Conservation (phyloP, 2,113 vertebrate species). For the Octodon degus region DNA sequence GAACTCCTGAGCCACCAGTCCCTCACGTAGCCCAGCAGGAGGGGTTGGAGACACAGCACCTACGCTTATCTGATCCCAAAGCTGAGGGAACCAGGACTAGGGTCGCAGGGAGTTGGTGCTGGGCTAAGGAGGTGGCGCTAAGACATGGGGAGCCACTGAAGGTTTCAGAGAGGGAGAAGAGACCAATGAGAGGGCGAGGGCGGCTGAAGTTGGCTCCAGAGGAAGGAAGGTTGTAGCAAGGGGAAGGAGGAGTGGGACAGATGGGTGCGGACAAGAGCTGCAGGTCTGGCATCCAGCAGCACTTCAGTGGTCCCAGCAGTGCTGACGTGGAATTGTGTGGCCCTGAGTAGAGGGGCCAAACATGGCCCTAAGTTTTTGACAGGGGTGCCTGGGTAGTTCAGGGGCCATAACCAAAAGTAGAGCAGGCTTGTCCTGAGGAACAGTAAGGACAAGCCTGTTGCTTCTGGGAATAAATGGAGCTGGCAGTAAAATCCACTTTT, state of each 20-base stretch:
- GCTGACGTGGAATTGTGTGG: background rate
- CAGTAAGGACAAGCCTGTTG: background rate
- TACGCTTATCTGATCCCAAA: background rate
- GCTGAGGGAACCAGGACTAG: background rate
- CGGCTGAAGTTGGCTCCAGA: background rate
- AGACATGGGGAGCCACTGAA: background rate
- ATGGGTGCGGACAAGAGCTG: rapidly evolving
- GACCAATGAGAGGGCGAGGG: too few relatives aligned
- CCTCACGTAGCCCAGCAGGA: slow-evolving; percentile 60
- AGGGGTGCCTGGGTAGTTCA: background rate
- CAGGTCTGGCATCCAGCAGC: background rate
- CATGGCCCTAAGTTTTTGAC: background rate
- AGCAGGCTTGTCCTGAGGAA: background rate
- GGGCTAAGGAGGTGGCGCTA: background rate
- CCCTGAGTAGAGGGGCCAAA: background rate
- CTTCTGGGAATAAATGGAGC: background rate
- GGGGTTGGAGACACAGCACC: slow-evolving; percentile 64
- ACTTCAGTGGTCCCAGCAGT: background rate
- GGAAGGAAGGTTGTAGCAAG: background rate
- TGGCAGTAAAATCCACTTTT: background rate
- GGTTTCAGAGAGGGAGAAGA: background rate
- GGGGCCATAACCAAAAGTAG: background rate
- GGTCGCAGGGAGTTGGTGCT: background rate
- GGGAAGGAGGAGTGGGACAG: background rate
- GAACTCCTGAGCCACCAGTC: background rate